Conservation (phyloP, 2,888 invertebrate species). For the Apotomis turbidana region DNA sequence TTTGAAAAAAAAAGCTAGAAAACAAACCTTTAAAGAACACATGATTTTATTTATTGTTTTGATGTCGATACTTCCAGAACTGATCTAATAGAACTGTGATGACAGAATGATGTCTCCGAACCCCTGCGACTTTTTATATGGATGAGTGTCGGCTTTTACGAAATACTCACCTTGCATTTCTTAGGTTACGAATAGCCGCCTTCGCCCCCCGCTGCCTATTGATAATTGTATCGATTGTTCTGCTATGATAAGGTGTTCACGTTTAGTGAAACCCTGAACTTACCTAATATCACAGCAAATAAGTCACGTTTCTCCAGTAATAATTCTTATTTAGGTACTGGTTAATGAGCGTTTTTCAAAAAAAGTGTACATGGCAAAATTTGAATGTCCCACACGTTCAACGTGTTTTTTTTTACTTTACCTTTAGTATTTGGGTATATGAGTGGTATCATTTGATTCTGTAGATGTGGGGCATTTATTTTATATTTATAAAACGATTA, state of each 20-base stretch:
- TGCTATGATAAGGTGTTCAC: conserved; percentile 35
- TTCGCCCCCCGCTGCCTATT: conserved; percentile 60
- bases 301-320: background rate
- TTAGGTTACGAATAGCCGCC: conserved; percentile 47
- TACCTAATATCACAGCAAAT: conserved; percentile 7
- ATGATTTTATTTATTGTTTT: conserved; percentile 42
- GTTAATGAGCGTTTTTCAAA: too few species aligned
- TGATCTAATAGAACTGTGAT: conserved; percentile 47
- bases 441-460: too few species aligned
- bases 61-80: conserved; percentile 30
- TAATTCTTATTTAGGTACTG: background rate
- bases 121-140: conserved; percentile 61
- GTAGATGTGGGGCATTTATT: too few species aligned
- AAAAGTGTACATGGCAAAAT: too few species aligned
- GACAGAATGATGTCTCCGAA: conserved; percentile 56
- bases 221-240: conserved; percentile 50
- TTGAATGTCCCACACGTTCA: too few species aligned
- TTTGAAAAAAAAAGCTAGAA: background rate
- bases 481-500: too few species aligned
- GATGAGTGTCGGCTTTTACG: conserved; percentile 42
- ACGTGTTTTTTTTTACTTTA: too few species aligned
- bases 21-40: conserved; percentile 53
- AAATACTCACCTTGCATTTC: conserved; percentile 48
- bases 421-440: too few species aligned
- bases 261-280: conserved; percentile 34